A percentile compares a stretch with the other conserved stretches of the same genome.
Evolutionary conservation across 2,888 invertebrate genomes (phyloP).

Genomic region (Alentia gelatinosa): DNA sequence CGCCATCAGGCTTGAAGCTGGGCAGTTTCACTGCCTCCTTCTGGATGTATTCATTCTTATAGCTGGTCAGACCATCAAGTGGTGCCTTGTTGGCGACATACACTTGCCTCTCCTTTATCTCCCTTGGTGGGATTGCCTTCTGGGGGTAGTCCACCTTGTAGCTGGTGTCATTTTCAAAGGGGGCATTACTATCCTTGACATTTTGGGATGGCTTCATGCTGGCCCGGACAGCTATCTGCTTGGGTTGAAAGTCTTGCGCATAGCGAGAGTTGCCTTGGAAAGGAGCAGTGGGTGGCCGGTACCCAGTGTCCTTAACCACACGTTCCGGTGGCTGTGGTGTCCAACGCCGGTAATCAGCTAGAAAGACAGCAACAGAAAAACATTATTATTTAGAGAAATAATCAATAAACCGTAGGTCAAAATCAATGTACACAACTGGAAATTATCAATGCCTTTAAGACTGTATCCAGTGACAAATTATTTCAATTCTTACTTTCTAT

Average conservation of each 20-base stretch:
- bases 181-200: conserved; percentile 73
- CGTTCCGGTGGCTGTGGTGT: conserved; percentile 67
- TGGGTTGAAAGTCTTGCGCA: conserved; percentile 73
- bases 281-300: conserved; percentile 72
- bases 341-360: conserved; percentile 69
- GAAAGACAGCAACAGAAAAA: not conserved
- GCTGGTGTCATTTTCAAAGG: conserved; percentile 77
- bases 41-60: conserved; percentile 72
- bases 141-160: conserved; percentile 77
- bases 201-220: conserved; percentile 76
- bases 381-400: not conserved
- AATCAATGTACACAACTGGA: no score
- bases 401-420: no score
- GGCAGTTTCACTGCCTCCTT: conserved; percentile 64
- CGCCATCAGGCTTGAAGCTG: conserved; percentile 77
- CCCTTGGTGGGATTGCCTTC: conserved; percentile 74
- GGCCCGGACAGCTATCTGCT: conserved; percentile 71
- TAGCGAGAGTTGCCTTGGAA: conserved; percentile 79
- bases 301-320: conserved; percentile 53
- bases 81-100: conserved; percentile 73
- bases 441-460: no score
- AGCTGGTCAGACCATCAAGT: conserved; percentile 77
- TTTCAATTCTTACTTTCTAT: no score
- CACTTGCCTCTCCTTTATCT: conserved; percentile 69
- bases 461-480: no score